Evolutionary conservation across 2,113 vertebrate species (phyloP).

Genomic region (Progne subis): DNA sequence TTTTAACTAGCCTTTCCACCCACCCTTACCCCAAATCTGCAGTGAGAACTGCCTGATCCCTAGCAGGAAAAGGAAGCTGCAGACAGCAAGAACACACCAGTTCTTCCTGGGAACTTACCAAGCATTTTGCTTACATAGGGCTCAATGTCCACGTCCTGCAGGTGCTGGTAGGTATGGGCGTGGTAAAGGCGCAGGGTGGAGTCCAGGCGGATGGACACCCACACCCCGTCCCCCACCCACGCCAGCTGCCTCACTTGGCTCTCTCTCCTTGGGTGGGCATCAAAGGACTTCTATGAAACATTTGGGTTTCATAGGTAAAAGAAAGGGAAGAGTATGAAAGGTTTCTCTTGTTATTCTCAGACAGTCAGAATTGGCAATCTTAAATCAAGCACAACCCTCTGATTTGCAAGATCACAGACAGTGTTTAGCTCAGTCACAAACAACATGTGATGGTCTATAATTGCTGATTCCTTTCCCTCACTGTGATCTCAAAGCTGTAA

Average conservation of each 20-base stretch:
- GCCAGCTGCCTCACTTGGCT: slow-evolving; percentile 91
- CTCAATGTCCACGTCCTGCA: slow-evolving; percentile 93
- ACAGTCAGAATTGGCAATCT: neutral
- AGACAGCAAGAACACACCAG: neutral
- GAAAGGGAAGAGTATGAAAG: neutral
- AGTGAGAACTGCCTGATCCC: neutral
- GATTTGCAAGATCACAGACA: neutral
- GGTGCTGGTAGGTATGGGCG: slow-evolving; percentile 88
- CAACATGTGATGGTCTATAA: neutral
- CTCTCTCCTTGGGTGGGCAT: slow-evolving; percentile 90
- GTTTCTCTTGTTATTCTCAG: neutral
- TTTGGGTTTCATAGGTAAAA: neutral
- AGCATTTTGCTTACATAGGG: slow-evolving; percentile 95
- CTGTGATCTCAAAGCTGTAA: neutral
- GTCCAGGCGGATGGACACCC: slow-evolving; percentile 91
- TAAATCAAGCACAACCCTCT: neutral
- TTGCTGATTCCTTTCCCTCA: neutral
- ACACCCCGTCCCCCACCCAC: slow-evolving; percentile 89
- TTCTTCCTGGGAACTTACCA: slow-evolving; percentile 72
- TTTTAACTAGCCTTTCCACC: neutral
- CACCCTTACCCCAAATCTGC: neutral
- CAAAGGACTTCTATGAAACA: slow-evolving; percentile 85
- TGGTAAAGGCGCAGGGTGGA: slow-evolving; percentile 90
- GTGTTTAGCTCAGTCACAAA: neutral
- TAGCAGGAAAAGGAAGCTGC: neutral